Conservation (phyloP, 1,140 invertebrate genomes). For the Potamilus streckersoni region DNA sequence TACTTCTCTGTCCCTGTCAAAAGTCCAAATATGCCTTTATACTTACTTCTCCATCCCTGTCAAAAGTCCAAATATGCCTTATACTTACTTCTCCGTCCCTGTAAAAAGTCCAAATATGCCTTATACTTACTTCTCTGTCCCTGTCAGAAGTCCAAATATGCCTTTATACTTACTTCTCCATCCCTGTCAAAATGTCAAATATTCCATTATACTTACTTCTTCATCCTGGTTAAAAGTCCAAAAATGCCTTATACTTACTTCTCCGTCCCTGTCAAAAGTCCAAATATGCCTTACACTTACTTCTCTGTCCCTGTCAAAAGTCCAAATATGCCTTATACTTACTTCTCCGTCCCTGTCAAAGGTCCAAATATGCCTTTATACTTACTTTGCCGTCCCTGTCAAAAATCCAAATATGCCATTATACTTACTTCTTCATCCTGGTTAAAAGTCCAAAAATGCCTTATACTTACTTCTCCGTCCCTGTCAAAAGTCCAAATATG, state of each 20-base stretch:
- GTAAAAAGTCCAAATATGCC: conserved; percentile 66
- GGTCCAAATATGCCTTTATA: conserved; percentile 62
- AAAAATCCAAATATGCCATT: conserved; percentile 65
- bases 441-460: conserved; percentile 66
- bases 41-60: conserved; percentile 63
- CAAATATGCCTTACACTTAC: conserved; percentile 32
- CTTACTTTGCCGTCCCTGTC: conserved; percentile 63
- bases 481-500: conserved; percentile 67
- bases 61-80: conserved; percentile 65
- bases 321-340: conserved; percentile 62
- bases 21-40: conserved; percentile 62
- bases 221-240: conserved; percentile 65
- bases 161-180: too few relatives aligned
- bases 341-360: conserved; percentile 65
- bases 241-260: conserved; percentile 41
- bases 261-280: too few relatives aligned
- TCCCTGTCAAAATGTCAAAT: conserved; percentile 67
- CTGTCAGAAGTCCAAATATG: too few relatives aligned
- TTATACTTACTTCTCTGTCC: conserved; percentile 58
- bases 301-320: conserved; percentile 64
- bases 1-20: conserved; percentile 65
- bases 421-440: conserved; percentile 61
- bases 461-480: conserved; percentile 57
- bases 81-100: conserved; percentile 62
- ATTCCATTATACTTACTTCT: conserved; percentile 27